Conservation (phyloP, 2,797 vertebrate species). For the Dryobates pubescens region DNA sequence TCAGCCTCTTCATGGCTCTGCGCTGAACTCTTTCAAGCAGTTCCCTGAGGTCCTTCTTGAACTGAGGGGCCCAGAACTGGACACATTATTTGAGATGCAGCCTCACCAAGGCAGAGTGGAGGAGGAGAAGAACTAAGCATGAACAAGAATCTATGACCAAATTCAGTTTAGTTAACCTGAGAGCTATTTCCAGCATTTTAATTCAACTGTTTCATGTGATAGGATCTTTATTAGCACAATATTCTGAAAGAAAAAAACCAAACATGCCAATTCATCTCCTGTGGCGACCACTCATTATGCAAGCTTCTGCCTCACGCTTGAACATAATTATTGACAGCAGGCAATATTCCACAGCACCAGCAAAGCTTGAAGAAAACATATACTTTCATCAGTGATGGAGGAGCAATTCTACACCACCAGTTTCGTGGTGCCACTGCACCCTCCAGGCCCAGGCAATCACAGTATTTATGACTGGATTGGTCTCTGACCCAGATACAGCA, state of each 20-base stretch:
- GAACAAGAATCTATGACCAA: neutral
- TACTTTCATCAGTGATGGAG: neutral
- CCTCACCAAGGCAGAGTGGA: no score
- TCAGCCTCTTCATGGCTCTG: no score
- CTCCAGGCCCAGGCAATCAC: slow-evolving; percentile 35
- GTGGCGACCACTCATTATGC: neutral
- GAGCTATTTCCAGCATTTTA: neutral
- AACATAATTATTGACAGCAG: neutral
- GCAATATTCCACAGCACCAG: neutral
- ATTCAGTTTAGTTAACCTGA: neutral
- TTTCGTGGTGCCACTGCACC: neutral
- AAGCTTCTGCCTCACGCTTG: neutral
- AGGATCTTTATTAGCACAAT: neutral
- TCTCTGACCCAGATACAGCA: slow-evolving; percentile 73
- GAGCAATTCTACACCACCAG: neutral
- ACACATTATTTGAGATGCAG: no score
- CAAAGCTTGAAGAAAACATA: neutral
- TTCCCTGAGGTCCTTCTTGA: no score
- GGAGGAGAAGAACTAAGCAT: neutral
- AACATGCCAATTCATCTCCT: neutral
- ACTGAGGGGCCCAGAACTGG: no score
- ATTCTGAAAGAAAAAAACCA: neutral
- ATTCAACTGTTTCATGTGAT: neutral
- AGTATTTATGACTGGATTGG: slow-evolving; percentile 43
- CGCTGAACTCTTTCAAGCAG: no score